Conservation (phyloP, 2,113 vertebrate species). For the Paramisgurnus dabryanus region DNA sequence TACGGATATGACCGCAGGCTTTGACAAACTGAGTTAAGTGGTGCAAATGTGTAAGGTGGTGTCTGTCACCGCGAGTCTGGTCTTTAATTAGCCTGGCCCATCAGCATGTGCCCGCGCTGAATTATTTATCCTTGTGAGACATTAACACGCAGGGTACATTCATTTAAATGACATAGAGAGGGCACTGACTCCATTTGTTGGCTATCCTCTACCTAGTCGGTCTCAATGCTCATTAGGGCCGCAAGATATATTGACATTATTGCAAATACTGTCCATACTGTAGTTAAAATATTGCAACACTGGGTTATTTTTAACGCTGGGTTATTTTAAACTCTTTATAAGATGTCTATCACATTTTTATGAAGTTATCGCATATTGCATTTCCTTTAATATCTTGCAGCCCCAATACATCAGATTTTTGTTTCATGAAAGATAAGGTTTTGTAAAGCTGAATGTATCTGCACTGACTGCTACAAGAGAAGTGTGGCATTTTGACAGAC, state of each 20-base stretch:
- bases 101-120: constrained; percentile 30
- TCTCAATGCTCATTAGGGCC: too few relatives aligned
- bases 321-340: too few relatives aligned
- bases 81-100: constrained; percentile 46
- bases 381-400: too few relatives aligned
- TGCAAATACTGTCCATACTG: too few relatives aligned
- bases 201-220: background rate
- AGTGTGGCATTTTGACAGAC: constrained; percentile 18
- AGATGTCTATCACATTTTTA: too few relatives aligned
- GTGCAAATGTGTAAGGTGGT: constrained; percentile 49
- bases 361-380: too few relatives aligned
- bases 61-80: constrained; percentile 34
- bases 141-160: constrained; percentile 29
- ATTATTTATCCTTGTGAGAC: constrained; percentile 47
- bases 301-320: too few relatives aligned
- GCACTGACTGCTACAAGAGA: background rate
- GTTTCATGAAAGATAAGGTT: background rate
- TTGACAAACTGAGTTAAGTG: constrained; percentile 42
- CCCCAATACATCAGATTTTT: background rate
- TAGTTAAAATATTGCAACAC: too few relatives aligned
- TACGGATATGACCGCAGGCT: constrained; percentile 26
- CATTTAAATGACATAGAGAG: constrained; percentile 27
- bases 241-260: too few relatives aligned
- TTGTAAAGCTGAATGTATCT: background rate
- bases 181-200: background rate